Evolutionary conservation across 2,888 invertebrate species (phyloP).

Genomic region (Scaptomyza flava): DNA sequence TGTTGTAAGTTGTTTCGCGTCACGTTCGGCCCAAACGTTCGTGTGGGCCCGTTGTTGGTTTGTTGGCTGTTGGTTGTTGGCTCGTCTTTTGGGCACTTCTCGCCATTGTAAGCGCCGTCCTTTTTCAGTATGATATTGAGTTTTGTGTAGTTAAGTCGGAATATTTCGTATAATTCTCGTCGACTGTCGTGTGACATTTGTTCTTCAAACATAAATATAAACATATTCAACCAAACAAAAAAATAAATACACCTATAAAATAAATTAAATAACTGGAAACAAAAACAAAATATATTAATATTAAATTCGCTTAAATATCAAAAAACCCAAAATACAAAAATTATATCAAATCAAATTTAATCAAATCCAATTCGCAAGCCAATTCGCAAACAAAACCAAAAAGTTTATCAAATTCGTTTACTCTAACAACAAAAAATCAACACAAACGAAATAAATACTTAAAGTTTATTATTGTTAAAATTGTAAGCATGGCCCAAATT

Average conservation of each 20-base stretch:
- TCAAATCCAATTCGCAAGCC: constrained; percentile 65
- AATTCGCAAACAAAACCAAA: constrained; percentile 41
- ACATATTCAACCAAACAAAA: constrained; percentile 53
- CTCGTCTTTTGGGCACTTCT: constrained; percentile 72
- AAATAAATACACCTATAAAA: constrained; percentile 38
- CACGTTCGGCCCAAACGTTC: constrained; percentile 46
- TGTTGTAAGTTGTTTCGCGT: constrained; percentile 66
- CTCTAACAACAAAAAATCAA: constrained; percentile 30
- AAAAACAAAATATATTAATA: constrained; percentile 42
- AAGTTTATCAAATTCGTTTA: constrained; percentile 63
- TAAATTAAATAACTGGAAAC: constrained; percentile 23
- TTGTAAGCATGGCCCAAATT: constrained; percentile 58
- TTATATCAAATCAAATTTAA: constrained; percentile 66
- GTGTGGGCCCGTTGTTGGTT: constrained; percentile 50
- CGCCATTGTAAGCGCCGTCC: constrained; percentile 82
- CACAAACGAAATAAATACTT: constrained; percentile 31
- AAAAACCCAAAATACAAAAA: constrained; percentile 25
- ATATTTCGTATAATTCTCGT: constrained; percentile 83
- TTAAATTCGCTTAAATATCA: constrained; percentile 65
- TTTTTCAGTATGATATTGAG: constrained; percentile 85
- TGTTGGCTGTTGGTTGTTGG: constrained; percentile 66
- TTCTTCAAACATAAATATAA: constrained; percentile 70
- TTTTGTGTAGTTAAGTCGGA: constrained; percentile 85
- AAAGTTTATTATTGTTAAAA: constrained; percentile 75
- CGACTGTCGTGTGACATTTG: constrained; percentile 79